A percentile compares a stretch with the other conserved stretches of the same genome.
These are phyloP conservation scores for Bombus sibiricus DNA, from an alignment of 1,140 invertebrate species.

Conservation along the genomic window DNA sequence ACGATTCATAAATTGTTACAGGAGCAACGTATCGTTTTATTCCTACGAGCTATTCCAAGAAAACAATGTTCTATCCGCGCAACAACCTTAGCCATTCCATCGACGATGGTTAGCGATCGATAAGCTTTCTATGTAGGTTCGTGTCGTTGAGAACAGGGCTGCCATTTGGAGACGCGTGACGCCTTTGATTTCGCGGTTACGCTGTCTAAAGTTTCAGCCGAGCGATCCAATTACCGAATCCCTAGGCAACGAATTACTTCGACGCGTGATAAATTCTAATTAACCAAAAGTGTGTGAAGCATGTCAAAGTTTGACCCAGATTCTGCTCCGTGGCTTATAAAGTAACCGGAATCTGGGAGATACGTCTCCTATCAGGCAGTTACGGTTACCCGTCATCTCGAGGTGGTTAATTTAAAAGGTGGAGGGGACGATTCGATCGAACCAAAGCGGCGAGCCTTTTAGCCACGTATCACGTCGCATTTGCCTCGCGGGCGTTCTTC, in stretches of 20 bases:
- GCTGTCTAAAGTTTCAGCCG: not conserved
- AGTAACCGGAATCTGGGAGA: not conserved
- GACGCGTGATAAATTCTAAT: conserved; percentile 1
- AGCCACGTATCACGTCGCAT: not conserved
- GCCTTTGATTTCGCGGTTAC: not conserved
- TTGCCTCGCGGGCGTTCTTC: not conserved
- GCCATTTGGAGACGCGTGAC: not conserved
- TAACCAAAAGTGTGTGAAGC: not conserved
- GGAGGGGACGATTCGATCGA: not conserved
- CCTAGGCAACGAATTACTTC: not conserved
- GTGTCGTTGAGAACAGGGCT: not conserved
- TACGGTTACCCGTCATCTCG: not conserved
- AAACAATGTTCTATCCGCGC: too few relatives aligned
- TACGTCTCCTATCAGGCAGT: not conserved
- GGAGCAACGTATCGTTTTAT: too few relatives aligned
- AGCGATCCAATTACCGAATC: not conserved
- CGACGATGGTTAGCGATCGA: not conserved
- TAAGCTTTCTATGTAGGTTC: not conserved
- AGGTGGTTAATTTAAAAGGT: not conserved
- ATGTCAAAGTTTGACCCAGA: not conserved
- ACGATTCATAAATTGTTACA: too few relatives aligned
- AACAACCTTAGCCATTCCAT: too few relatives aligned
- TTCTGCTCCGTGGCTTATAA: not conserved
- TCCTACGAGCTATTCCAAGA: too few relatives aligned
- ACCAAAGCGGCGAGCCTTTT: not conserved